Evolutionary conservation across 2,113 vertebrate species (phyloP).

Genomic region (Python bivittatus): DNA sequence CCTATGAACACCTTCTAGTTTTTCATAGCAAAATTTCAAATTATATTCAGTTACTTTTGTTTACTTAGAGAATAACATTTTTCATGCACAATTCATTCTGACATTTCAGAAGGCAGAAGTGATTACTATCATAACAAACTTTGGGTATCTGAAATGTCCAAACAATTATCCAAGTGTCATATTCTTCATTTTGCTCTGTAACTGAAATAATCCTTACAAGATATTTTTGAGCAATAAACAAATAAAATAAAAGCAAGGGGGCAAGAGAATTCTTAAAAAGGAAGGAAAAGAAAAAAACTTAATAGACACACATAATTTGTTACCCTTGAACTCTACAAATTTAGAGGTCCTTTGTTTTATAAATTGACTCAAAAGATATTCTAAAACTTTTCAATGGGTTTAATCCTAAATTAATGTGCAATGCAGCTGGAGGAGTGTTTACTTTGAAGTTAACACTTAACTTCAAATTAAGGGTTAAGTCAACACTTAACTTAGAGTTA

Average conservation of each 20-base stretch:
- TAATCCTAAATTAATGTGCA: too few species aligned
- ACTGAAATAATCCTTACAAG: background rate
- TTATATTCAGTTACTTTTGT: constrained; percentile 59
- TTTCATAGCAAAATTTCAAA: constrained; percentile 42
- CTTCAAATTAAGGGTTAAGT: too few species aligned
- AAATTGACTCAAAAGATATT: constrained; percentile 42
- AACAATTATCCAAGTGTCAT: constrained; percentile 53
- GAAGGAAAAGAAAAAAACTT: background rate
- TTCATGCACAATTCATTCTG: constrained; percentile 43
- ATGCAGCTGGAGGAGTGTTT: too few species aligned
- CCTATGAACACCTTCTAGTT: constrained; percentile 47
- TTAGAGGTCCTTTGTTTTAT: background rate
- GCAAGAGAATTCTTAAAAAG: background rate
- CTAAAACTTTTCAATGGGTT: constrained; percentile 7
- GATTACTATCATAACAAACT: constrained; percentile 57
- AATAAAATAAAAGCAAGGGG: background rate
- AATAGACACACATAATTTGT: background rate
- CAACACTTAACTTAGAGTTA: too few species aligned
- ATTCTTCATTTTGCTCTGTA: constrained; percentile 11
- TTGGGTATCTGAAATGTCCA: constrained; percentile 66
- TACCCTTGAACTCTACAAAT: constrained; percentile 37
- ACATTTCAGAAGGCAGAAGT: constrained; percentile 32
- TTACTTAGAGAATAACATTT: constrained; percentile 41
- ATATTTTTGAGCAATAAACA: background rate
- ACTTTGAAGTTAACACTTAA: too few species aligned